A percentile compares a stretch with the other conserved stretches of the same genome.
These are phyloP conservation scores for Magallana ariakensis DNA, from an alignment of 1,140 invertebrate species.

Conservation along the genomic window DNA sequence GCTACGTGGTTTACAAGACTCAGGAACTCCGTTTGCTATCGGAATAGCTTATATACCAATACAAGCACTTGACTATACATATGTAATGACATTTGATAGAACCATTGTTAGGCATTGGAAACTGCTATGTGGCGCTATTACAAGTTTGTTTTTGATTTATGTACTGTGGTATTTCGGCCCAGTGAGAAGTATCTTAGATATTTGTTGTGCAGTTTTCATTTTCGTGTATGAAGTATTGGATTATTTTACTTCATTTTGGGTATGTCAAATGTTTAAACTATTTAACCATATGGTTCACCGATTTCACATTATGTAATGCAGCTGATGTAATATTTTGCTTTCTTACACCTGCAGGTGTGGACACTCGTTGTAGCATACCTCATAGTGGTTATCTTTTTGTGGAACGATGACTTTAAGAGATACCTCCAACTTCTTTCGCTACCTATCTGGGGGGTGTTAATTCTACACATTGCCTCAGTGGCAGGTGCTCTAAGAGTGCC, in stretches of 20 bases:
- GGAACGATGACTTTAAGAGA: constrained; percentile 68
- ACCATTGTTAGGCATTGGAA: constrained; percentile 75
- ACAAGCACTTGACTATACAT: constrained; percentile 85
- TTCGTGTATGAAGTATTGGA: constrained; percentile 74
- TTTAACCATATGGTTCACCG: not conserved
- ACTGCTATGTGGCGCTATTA: constrained; percentile 68
- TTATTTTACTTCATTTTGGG: constrained; percentile 78
- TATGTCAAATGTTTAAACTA: constrained; percentile 60
- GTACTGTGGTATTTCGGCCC: constrained; percentile 78
- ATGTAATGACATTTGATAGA: constrained; percentile 85
- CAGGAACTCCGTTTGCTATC: constrained; percentile 82
- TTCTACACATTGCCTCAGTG: constrained; percentile 78
- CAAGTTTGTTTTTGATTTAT: constrained; percentile 72
- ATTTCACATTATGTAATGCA: not conserved
- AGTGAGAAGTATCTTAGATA: constrained; percentile 69
- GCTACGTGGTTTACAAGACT: constrained; percentile 81
- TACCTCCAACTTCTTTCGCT: constrained; percentile 73
- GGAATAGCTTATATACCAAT: constrained; percentile 88
- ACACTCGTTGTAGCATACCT: constrained; percentile 74
- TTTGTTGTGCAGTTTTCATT: constrained; percentile 65
- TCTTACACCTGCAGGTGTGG: constrained; percentile 72
- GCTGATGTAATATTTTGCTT: not conserved
- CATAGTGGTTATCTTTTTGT: constrained; percentile 73
- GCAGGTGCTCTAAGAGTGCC: constrained; percentile 80
- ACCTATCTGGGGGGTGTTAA: constrained; percentile 77